Evolutionary conservation across 2,797 vertebrate species (phyloP).

Genomic region (Macrochelys suwanniensis): DNA sequence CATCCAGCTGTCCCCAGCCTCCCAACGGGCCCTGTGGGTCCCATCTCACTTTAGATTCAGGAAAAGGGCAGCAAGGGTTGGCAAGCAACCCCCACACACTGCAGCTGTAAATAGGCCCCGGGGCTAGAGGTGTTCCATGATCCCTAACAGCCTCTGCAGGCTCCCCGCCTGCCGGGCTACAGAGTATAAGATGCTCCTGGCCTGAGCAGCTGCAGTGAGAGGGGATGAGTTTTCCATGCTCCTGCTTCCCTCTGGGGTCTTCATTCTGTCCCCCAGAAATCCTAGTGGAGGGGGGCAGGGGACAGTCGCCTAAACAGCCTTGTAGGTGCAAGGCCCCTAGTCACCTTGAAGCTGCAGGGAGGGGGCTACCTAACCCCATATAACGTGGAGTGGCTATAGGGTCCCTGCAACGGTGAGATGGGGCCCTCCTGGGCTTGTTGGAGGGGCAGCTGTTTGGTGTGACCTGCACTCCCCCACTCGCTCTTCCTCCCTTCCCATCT

Average conservation of each 20-base stretch:
- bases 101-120: too few species aligned
- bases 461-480: neutral
- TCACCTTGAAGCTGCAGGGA: neutral
- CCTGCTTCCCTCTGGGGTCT: neutral
- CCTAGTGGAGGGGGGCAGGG: neutral
- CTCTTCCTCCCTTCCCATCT: neutral
- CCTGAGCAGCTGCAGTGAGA: neutral
- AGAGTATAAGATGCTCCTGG: too few species aligned
- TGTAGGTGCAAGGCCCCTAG: neutral
- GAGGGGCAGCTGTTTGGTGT: neutral
- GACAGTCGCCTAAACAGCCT: neutral
- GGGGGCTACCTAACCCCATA: neutral
- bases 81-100: too few species aligned
- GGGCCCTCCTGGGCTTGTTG: neutral
- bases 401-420: neutral
- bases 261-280: neutral
- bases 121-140: too few species aligned
- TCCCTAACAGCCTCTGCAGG: too few species aligned
- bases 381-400: fast-evolving
- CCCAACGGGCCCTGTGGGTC: too few species aligned
- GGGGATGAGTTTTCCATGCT: neutral
- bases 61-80: too few species aligned
- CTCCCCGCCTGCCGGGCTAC: too few species aligned
- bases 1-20: too few species aligned
- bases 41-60: too few species aligned